These are phyloP conservation scores for Ichneumon xanthorius DNA, from an alignment of 2,888 invertebrate genomes.

Conservation along the genomic window DNA sequence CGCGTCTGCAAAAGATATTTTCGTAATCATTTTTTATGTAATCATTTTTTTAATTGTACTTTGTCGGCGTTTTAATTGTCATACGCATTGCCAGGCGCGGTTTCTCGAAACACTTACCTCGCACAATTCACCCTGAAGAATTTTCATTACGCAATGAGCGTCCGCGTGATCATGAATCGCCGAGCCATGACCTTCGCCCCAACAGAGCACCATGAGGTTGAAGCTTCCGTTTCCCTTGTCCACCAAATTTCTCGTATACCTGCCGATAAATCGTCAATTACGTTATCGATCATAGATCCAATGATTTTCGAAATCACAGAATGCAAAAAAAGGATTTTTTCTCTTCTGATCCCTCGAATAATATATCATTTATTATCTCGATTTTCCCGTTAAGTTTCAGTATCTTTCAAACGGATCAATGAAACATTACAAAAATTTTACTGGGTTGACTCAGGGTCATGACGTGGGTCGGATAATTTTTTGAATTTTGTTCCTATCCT, in stretches of 20 bases:
- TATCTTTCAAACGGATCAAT: neutral
- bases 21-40: neutral
- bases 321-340: conserved; percentile 12
- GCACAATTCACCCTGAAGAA: conserved; percentile 92
- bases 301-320: neutral
- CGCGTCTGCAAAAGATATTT: conserved; percentile 83
- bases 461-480: too few species aligned
- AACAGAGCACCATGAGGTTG: conserved; percentile 98
- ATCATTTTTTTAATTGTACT: neutral
- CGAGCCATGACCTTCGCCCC: conserved; percentile 98
- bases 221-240: conserved; percentile 98
- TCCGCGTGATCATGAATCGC: conserved; percentile 98
- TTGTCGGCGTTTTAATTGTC: conserved; percentile 3
- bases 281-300: conserved; percentile 67
- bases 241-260: conserved; percentile 98
- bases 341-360: neutral
- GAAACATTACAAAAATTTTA: neutral
- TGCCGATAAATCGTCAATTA: conserved; percentile 80
- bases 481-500: neutral
- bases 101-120: conserved; percentile 87
- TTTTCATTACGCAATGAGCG: conserved; percentile 99
- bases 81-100: neutral
- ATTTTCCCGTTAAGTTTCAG: neutral
- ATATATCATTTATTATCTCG: neutral
- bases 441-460: neutral